Base-by-base conservation (phyloP, 35 echinoderm and acorn worm species). In the Nesometra sesokonis region DNA sequence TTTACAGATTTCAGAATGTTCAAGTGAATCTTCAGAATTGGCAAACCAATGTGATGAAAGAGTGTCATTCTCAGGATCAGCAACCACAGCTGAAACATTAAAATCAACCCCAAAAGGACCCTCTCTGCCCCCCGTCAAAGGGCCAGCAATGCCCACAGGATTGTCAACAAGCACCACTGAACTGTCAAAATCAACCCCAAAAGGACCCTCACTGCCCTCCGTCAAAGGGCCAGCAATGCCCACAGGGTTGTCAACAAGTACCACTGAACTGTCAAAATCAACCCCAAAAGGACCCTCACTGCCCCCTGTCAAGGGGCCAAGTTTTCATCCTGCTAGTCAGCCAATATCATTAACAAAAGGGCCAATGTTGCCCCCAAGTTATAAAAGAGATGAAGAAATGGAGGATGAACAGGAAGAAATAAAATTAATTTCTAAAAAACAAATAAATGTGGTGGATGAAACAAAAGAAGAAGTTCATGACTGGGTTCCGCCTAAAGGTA, bases 401-500 rank as follows among this genome's bases (percentile, higher is more conserved):
- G 36, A 83, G 31, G 30, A 40, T 46, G 11, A 34, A 7, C 13
- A 47, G 29, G 13, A 34, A 38, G 38, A 47, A 46, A 36, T 4
- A 46, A 30, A 46, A 46, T 2, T 11, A 81, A 13, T 81, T 7
- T 17, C 11, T 11, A 36, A 2, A 27, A 81, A 36, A 36, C 5
- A 81, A 30, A 36, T 0, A 31, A 36, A 32, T 0, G 79, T 36
- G 35, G 3, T 30, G 13, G 35, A 81, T 3, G 79, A 81, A 81
- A 23, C 35, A 35, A 89, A 86, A 0, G 78, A 77, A 39, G 31
- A 90, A 21, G 78, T 85, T 47, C 19, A 32, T 35, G 84, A 80
- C 11, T 90, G 89, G 89, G 78, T 90, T 35, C 89, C 89, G 30
- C 89, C 89, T 23, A 77, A 79, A 0, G 83, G 89, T 90, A 86